A percentile compares a stretch with the other conserved stretches of the same genome.
Evolutionary conservation across 2,113 vertebrate species (phyloP).

Genomic region (Syrrhaptes paradoxus): DNA sequence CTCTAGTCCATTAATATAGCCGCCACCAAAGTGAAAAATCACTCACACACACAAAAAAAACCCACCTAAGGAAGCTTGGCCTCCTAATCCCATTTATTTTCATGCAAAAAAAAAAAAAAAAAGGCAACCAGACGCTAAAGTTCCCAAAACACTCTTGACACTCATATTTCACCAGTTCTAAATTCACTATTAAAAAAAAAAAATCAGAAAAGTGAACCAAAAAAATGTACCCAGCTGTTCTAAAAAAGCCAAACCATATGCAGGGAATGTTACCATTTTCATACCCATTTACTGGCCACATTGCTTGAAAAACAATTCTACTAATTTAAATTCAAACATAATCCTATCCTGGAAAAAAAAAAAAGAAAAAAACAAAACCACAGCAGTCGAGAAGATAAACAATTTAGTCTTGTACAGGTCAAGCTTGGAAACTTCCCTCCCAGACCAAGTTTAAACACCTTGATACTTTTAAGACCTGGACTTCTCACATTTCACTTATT

Average conservation of each 20-base stretch:
- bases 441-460: slow-evolving; percentile 55
- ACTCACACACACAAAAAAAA: neutral
- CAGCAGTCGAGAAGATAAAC: slow-evolving; percentile 34
- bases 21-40: neutral
- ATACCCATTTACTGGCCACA: neutral
- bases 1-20: neutral
- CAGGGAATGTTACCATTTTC: neutral
- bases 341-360: neutral
- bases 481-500: slow-evolving; percentile 28
- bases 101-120: neutral
- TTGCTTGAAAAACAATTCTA: neutral
- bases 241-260: neutral
- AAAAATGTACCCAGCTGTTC: neutral
- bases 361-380: too few relatives aligned
- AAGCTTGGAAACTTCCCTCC: neutral
- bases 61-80: neutral
- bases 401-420: slow-evolving; percentile 34
- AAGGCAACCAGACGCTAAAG: neutral
- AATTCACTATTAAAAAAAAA: neutral
- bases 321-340: neutral
- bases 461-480: slow-evolving; percentile 39
- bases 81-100: neutral
- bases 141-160: neutral
- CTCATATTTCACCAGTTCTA: neutral
- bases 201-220: neutral